Percentiles rank a stretch among this genome's conserved stretches.
phyloP scores from a whole-genome alignment of 2,888 invertebrate species.

The Leptogaster cylindrica region DNA sequence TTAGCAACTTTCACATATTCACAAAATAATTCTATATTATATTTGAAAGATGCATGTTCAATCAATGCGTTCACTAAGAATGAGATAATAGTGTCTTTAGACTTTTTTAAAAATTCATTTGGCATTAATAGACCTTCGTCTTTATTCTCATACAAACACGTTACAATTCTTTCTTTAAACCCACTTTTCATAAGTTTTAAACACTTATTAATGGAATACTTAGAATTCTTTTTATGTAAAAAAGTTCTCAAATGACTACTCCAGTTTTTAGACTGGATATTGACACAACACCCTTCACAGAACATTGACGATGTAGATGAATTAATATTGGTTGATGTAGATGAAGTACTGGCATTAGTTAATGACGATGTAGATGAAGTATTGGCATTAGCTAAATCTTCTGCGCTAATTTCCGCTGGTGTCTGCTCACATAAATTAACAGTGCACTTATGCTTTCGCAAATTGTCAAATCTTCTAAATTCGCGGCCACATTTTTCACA shows the following conservation, averaged over 20 bases:
- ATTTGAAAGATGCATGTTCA: background rate
- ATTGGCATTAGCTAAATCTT: too few relatives aligned
- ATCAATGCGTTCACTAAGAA: background rate
- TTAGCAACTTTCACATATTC: background rate
- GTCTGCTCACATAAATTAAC: too few relatives aligned
- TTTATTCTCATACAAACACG: background rate
- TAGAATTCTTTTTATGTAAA: background rate
- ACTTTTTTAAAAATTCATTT: background rate
- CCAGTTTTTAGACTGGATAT: background rate
- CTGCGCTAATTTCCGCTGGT: too few relatives aligned
- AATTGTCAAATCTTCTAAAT: background rate
- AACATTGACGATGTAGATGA: background rate
- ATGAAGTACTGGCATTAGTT: background rate
- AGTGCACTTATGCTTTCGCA: background rate
- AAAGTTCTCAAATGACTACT: background rate
- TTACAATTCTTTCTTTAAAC: background rate
- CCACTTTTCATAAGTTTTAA: background rate
- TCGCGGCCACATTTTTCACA: conserved; percentile 3
- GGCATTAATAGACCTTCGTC: background rate
- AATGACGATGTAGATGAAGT: too few relatives aligned
- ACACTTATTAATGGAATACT: background rate
- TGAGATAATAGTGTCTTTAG: background rate
- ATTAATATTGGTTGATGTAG: background rate
- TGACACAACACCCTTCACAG: background rate
- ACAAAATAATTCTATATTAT: background rate